phyloP scores from a whole-genome alignment of 2,797 vertebrate genomes.

The Pogoniulus pusillus region DNA sequence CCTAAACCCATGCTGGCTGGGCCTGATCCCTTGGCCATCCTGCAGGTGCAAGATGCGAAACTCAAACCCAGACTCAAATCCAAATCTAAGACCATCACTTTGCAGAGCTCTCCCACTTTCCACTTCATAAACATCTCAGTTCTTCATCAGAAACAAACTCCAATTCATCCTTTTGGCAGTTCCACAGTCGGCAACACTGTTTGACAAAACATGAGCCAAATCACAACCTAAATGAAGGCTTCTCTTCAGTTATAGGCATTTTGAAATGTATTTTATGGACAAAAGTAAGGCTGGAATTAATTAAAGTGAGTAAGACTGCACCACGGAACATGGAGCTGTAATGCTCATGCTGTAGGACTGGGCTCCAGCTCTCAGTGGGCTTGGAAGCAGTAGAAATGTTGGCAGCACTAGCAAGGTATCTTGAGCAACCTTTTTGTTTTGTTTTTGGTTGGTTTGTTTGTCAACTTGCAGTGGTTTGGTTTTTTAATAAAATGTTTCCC shows the following conservation, averaged over 20 bases:
- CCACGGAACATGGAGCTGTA: background rate
- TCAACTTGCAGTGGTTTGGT: background rate
- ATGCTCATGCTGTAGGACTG: background rate
- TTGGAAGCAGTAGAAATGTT: conserved; percentile 33
- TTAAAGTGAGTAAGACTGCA: background rate
- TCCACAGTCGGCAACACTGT: background rate
- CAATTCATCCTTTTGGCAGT: background rate
- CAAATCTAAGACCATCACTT: background rate
- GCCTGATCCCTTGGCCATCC: too few relatives aligned
- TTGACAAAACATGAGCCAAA: background rate
- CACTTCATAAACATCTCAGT: background rate
- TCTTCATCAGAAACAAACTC: conserved; percentile 7
- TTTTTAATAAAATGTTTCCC: background rate
- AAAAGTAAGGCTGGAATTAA: background rate
- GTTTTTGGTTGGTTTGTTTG: too few relatives aligned
- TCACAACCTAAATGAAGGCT: background rate
- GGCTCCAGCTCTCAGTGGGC: background rate
- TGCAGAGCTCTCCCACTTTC: background rate
- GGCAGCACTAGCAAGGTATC: background rate
- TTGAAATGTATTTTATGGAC: too few relatives aligned
- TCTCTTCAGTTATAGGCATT: conserved; percentile 24
- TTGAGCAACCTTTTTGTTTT: background rate
- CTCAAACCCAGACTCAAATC: background rate
- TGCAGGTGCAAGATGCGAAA: too few relatives aligned
- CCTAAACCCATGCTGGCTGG: too few relatives aligned